Conservation (phyloP, 1,140 invertebrate species). For the Rhyacophila brunnea region DNA sequence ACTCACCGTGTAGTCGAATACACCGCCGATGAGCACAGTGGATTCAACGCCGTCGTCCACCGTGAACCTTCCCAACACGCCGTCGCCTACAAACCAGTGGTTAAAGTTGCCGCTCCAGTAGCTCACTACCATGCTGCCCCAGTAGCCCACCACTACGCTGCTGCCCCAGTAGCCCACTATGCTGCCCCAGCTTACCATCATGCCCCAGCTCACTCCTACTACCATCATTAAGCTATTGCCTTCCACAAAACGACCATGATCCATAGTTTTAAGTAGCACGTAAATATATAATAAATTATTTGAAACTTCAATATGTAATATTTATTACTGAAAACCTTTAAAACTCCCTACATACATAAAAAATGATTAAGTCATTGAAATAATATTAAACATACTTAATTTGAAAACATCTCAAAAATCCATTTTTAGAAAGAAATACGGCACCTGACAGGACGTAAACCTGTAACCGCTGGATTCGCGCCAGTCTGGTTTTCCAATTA, state of each 20-base stretch:
- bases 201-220: slow-evolving; percentile 33
- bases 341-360: too few relatives aligned
- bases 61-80: slow-evolving; percentile 48
- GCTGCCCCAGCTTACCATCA: slow-evolving; percentile 39
- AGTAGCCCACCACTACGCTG: slow-evolving; percentile 36
- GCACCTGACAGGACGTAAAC: too few relatives aligned
- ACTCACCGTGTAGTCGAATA: slow-evolving; percentile 70
- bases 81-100: slow-evolving; percentile 41
- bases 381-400: too few relatives aligned
- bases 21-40: slow-evolving; percentile 68
- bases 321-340: too few relatives aligned
- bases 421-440: too few relatives aligned
- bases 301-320: neutral
- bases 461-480: too few relatives aligned
- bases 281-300: slow-evolving; percentile 10
- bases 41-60: slow-evolving; percentile 67
- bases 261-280: slow-evolving; percentile 15
- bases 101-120: slow-evolving; percentile 37
- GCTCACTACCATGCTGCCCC: slow-evolving; percentile 35
- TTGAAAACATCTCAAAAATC: too few relatives aligned
- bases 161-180: slow-evolving; percentile 31
- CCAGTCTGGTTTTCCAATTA: too few relatives aligned
- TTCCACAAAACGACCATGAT: neutral
- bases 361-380: too few relatives aligned
- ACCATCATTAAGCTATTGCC: slow-evolving; percentile 23